phyloP scores from a whole-genome alignment of 2,888 invertebrate genomes.

The Ophonus ardosiacus region DNA sequence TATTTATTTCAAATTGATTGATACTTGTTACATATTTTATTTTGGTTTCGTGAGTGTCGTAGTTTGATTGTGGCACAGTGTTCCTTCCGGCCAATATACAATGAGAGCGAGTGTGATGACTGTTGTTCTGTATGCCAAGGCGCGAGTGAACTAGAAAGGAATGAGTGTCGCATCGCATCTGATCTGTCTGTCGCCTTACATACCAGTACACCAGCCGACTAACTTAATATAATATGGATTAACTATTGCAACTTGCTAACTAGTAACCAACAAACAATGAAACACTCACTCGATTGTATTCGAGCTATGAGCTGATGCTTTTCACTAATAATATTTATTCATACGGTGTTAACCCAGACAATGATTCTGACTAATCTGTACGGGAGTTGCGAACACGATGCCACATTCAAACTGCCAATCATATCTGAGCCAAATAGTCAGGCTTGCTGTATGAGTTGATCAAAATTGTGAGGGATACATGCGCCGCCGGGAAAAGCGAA shows the following conservation, averaged over 20 bases:
- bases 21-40: conserved; percentile 68
- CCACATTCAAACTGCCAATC: conserved; percentile 81
- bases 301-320: background rate
- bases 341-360: conserved; percentile 24
- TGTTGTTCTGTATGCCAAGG: conserved; percentile 48
- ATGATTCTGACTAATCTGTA: conserved; percentile 54
- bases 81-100: conserved; percentile 68
- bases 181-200: conserved; percentile 19
- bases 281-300: background rate
- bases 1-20: conserved; percentile 66
- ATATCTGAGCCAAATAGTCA: conserved; percentile 81
- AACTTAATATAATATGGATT: background rate
- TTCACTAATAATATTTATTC: conserved; percentile 40
- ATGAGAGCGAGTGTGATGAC: conserved; percentile 33
- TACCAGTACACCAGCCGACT: conserved; percentile 24
- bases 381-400: conserved; percentile 71
- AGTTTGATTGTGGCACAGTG: conserved; percentile 81
- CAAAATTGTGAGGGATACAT: conserved; percentile 66
- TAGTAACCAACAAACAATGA: background rate
- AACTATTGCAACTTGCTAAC: conserved; percentile 45
- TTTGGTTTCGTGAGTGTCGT: conserved; percentile 73
- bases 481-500: conserved; percentile 77
- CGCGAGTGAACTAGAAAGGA: conserved; percentile 35
- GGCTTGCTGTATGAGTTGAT: conserved; percentile 64
- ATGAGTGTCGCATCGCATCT: conserved; percentile 51